A percentile compares a stretch with the other conserved stretches of the same genome.
Conservation (phyloP, 2,888 invertebrate species). For the Luffia ferchaultella region DNA sequence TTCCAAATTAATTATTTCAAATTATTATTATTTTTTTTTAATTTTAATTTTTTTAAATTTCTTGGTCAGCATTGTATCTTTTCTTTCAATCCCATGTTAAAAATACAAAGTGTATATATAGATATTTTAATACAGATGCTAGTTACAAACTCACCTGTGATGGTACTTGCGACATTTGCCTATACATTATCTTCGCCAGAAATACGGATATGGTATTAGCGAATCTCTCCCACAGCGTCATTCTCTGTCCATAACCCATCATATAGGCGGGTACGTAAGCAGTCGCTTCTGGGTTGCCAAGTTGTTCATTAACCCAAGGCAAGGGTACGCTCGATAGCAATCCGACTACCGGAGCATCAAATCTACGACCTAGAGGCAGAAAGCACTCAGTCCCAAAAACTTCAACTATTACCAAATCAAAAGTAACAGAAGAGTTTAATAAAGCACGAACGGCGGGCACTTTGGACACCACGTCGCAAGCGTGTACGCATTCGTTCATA, state of each 20-base stretch:
- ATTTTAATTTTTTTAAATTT: too few species aligned
- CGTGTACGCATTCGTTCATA: conserved; percentile 49
- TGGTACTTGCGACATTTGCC: conserved; percentile 43
- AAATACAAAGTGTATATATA: too few species aligned
- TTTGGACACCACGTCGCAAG: conserved; percentile 47
- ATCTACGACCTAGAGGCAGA: conserved; percentile 58
- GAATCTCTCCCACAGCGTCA: conserved; percentile 56
- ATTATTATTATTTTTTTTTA: too few species aligned
- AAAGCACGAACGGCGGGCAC: conserved; percentile 41
- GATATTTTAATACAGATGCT: too few species aligned
- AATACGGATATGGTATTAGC: conserved; percentile 46
- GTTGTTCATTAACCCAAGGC: conserved; percentile 63
- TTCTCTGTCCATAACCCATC: conserved; percentile 51
- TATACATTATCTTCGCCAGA: conserved; percentile 44
- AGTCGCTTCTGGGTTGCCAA: conserved; percentile 66
- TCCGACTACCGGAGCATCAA: conserved; percentile 61
- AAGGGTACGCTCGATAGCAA: conserved; percentile 58
- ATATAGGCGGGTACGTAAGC: conserved; percentile 66
- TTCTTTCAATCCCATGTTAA: too few species aligned
- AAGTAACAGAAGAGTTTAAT: conserved; percentile 37
- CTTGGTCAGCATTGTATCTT: too few species aligned
- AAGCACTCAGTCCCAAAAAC: conserved; percentile 68
- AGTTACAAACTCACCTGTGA: conserved; percentile 44
- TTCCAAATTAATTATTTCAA: too few species aligned
- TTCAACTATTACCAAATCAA: conserved; percentile 52